Evolutionary conservation across 1,140 invertebrate species (phyloP), one percentile per base, ranked within the genome.

Genomic region (Gonioctena quinquepunctata): DNA sequence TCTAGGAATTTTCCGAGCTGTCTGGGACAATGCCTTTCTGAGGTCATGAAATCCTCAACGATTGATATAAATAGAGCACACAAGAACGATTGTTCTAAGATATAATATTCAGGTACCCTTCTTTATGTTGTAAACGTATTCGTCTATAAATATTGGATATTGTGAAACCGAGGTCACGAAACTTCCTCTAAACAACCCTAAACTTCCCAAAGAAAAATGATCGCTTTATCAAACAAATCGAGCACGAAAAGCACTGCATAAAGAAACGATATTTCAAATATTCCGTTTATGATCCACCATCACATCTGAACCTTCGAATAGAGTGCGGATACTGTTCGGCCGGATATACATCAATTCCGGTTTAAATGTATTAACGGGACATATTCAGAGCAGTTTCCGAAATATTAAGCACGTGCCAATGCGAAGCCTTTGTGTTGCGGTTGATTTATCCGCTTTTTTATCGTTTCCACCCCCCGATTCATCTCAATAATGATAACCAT

Each of bases 331-430:
- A 59, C 56, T 59, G 56, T 59, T 42, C 11, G 16, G 2, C 11
- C 33, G 56, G 28, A 63, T 21, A 63, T 63, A 63, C 42, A 63
- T 63, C 61, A 42, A 19, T 21, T 49, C 33, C 42, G 28, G 18
- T 63, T 63, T 28, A 63, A 63, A 49, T 49, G 28, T 63, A 63
- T 63, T 63, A 63, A 63, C 61, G 61, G 57, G 28, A 27, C 61
- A 63, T 63, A 63, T 63, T 49, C 28, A 11, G 33, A 49, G 8
- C 33, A 19, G 61, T 49, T 63, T 63, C 61, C 61, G 61, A 63
- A 48, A 63, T 63, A 49, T 63, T 63, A 63, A 63, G 61, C 61
- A 63, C 61, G 61, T 63, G 61, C 61, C 19, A 42, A 49, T 63
- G 42, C 21, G 42, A 16, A 21, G 27, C 61, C 21, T 63, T 63